These are phyloP conservation scores for Cinclus cinclus DNA, from an alignment of 2,113 vertebrate genomes.

Conservation along the genomic window DNA sequence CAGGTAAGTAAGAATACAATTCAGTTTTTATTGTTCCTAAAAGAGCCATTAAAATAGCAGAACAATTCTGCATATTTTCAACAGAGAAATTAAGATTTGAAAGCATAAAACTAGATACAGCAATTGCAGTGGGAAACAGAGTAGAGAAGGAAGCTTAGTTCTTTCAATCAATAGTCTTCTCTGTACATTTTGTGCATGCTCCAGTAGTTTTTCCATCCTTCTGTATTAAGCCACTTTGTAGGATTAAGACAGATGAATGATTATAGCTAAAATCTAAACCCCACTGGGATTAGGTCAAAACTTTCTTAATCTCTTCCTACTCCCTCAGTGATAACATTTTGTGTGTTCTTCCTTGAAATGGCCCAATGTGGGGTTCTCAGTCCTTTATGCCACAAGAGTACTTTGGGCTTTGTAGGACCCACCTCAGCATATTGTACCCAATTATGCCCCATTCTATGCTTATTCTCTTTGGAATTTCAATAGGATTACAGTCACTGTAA, in stretches of 20 bases:
- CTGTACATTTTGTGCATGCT: constrained; percentile 56
- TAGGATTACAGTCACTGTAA: not conserved
- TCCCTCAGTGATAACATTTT: not conserved
- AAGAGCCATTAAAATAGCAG: not conserved
- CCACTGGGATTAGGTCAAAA: constrained; percentile 32
- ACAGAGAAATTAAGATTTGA: not conserved
- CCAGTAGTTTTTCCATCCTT: constrained; percentile 46
- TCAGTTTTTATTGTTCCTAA: not conserved
- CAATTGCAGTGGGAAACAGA: constrained; percentile 19
- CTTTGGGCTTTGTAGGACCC: not conserved
- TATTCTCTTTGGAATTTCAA: constrained; percentile 23
- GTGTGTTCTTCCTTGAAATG: not conserved
- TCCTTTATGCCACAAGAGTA: not conserved
- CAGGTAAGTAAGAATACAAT: not conserved
- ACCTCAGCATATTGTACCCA: not conserved
- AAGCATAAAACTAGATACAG: constrained; percentile 13
- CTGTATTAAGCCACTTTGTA: constrained; percentile 54
- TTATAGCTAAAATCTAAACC: constrained; percentile 49
- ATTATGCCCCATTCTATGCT: not conserved
- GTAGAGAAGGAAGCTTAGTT: constrained; percentile 50
- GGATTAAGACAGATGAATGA: constrained; percentile 63
- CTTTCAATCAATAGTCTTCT: constrained; percentile 61
- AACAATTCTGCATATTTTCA: not conserved
- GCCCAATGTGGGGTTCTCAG: not conserved
- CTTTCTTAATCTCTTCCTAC: not conserved